These are phyloP conservation scores for Phocoena phocoena DNA, from an alignment of 2,113 vertebrate genomes.

Conservation along the genomic window DNA sequence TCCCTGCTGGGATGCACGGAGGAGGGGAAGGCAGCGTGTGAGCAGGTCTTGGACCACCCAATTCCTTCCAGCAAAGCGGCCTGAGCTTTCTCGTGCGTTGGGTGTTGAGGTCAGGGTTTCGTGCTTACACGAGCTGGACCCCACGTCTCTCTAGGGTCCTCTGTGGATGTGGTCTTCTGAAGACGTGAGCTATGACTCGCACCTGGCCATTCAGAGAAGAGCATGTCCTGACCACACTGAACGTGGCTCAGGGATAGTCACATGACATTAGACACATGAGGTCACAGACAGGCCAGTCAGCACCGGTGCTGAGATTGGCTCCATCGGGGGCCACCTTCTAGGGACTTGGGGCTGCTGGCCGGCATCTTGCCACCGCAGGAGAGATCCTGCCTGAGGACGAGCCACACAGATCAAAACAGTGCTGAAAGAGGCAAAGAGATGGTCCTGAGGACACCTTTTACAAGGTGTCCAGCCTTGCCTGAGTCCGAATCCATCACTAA, in stretches of 20 bases:
- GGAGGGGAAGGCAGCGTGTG: background rate
- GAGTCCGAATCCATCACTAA: rapidly evolving
- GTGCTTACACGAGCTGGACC: rapidly evolving
- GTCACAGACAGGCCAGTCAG: background rate
- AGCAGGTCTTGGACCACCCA: rapidly evolving
- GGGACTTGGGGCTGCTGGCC: background rate
- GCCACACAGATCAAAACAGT: background rate
- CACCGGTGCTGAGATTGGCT: background rate
- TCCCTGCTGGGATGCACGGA: background rate
- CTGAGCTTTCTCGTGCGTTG: background rate
- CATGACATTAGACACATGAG: background rate
- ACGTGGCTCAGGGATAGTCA: background rate
- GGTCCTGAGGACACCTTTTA: rapidly evolving
- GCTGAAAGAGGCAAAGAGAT: no score
- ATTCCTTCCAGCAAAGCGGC: background rate
- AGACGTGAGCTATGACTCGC: background rate
- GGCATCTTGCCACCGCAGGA: no score
- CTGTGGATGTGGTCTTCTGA: background rate
- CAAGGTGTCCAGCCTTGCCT: no score
- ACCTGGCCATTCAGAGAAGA: background rate
- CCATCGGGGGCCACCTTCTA: rapidly evolving
- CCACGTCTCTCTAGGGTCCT: background rate
- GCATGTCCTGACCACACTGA: rapidly evolving
- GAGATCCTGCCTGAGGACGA: background rate
- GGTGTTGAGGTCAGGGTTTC: background rate